phyloP scores from a whole-genome alignment of 2,888 invertebrate species.

The Trypoxylon attenuatum region DNA sequence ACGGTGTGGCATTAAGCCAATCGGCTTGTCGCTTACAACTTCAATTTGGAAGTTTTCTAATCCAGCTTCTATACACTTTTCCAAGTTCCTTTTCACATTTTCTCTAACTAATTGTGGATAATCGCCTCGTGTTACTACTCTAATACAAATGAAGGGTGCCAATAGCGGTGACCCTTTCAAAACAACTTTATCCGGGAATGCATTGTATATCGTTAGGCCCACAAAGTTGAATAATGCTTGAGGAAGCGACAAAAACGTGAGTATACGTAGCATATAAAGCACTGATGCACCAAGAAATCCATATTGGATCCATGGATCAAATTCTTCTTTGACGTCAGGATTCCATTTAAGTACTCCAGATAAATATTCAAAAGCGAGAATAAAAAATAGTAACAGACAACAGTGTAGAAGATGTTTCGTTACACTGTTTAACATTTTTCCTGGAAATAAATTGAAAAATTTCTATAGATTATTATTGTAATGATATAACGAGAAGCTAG shows the following conservation, averaged over 20 bases:
- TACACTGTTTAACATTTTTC: slow-evolving; percentile 78
- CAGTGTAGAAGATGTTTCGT: slow-evolving; percentile 90
- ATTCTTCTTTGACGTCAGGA: slow-evolving; percentile 74
- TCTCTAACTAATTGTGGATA: slow-evolving; percentile 92
- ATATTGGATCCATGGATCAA: slow-evolving; percentile 90
- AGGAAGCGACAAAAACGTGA: slow-evolving; percentile 91
- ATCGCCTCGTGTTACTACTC: slow-evolving; percentile 95
- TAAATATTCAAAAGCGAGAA: slow-evolving; percentile 81
- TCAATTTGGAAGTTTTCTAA: slow-evolving; percentile 97
- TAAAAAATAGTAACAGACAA: slow-evolving; percentile 83
- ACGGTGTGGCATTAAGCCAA: slow-evolving; percentile 85
- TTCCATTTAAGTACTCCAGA: slow-evolving; percentile 67
- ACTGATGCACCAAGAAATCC: slow-evolving; percentile 84
- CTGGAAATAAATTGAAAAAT: slow-evolving; percentile 53
- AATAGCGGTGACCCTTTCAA: slow-evolving; percentile 92
- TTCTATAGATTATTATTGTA: no score
- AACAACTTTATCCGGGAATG: slow-evolving; percentile 93
- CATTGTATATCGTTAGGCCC: slow-evolving; percentile 92
- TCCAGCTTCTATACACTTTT: slow-evolving; percentile 90
- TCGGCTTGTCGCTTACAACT: slow-evolving; percentile 94
- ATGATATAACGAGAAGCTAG: no score
- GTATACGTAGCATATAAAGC: slow-evolving; percentile 85
- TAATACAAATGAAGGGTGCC: slow-evolving; percentile 95
- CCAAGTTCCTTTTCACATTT: slow-evolving; percentile 91
- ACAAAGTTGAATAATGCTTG: slow-evolving; percentile 92